Evolutionary conservation across 2,113 vertebrate species (phyloP).

Genomic region (Erythrolamprus reginae): DNA sequence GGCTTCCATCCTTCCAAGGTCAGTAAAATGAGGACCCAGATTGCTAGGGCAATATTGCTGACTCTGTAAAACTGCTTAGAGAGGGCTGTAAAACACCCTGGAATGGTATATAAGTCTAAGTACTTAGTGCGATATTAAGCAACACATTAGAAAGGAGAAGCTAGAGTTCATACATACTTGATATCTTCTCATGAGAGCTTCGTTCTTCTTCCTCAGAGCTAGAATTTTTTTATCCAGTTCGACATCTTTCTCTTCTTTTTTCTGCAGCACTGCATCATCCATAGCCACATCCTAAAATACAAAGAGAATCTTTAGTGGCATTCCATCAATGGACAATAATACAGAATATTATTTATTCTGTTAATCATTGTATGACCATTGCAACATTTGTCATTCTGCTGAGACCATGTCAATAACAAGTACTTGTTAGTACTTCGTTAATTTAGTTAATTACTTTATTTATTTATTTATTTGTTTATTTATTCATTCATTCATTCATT

Average conservation of each 20-base stretch:
- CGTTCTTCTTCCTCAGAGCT: constrained; percentile 91
- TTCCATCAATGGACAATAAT: neutral
- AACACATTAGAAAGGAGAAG: neutral
- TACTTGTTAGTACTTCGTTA: neutral
- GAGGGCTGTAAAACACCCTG: no score
- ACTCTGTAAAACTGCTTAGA: no score
- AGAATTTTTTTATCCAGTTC: constrained; percentile 92
- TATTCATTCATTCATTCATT: no score
- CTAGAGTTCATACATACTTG: constrained; percentile 72
- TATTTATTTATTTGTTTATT: no score
- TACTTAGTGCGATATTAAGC: neutral
- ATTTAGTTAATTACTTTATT: no score
- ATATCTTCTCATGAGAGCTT: constrained; percentile 88
- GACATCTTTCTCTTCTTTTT: constrained; percentile 84
- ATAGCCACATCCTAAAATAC: constrained; percentile 65
- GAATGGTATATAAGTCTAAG: no score
- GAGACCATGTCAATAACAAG: neutral
- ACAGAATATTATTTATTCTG: neutral
- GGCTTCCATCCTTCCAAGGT: no score
- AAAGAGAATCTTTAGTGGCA: constrained; percentile 1
- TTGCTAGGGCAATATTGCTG: no score
- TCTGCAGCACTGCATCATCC: constrained; percentile 74
- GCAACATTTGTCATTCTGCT: neutral
- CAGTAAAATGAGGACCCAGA: no score
- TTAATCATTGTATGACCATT: neutral